Evolutionary conservation across 2,113 vertebrate species (phyloP).

Genomic region (Caloenas nicobarica): DNA sequence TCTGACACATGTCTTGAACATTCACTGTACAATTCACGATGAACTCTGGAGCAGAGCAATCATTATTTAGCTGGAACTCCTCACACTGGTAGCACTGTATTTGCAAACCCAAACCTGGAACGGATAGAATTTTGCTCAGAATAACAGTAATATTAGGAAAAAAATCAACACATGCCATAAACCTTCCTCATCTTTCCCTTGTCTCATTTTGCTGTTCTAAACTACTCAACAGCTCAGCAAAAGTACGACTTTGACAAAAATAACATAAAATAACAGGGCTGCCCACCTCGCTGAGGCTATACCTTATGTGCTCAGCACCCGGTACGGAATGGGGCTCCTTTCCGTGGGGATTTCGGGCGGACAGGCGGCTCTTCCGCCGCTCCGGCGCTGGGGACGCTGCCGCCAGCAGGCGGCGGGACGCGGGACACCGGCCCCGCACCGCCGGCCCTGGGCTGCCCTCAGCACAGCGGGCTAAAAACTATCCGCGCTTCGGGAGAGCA

Average conservation of each 20-base stretch:
- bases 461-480: background rate
- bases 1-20: conserved; percentile 98
- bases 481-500: background rate
- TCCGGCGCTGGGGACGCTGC: background rate
- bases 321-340: background rate
- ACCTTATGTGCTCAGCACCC: rapidly evolving
- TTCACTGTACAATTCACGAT: conserved; percentile 98
- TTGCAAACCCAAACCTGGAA: conserved; percentile 85
- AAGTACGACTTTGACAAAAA: background rate
- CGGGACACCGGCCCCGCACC: background rate
- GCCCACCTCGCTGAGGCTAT: background rate
- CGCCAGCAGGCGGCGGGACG: conserved; percentile 42
- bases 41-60: conserved; percentile 94
- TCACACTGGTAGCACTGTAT: conserved; percentile 99
- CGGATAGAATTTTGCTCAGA: background rate
- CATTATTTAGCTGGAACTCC: conserved; percentile 90
- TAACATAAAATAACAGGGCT: rapidly evolving
- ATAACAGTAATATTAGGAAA: background rate
- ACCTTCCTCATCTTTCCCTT: no score
- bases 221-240: background rate
- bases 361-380: background rate
- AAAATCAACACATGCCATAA: background rate
- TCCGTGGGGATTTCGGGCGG: background rate
- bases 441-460: background rate
- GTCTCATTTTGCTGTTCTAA: rapidly evolving